These are phyloP conservation scores for Muschampia plurimacula DNA, from an alignment of 2,888 invertebrate genomes.

Conservation along the genomic window DNA sequence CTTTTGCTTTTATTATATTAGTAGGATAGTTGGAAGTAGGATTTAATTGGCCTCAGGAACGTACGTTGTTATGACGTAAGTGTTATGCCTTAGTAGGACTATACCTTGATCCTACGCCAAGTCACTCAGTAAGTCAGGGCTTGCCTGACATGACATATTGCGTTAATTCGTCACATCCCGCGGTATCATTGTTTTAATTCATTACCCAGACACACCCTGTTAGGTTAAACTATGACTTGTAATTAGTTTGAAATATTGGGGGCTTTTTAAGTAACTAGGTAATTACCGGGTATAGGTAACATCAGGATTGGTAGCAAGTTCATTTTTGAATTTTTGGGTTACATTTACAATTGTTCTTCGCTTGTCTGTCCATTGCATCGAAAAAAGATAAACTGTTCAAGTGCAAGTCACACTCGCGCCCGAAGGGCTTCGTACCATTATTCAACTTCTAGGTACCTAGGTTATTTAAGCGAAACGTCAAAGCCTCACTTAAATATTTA, in stretches of 20 bases:
- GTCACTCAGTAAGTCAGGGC: constrained; percentile 57
- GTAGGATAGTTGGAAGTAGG: no score
- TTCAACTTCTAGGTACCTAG: no score
- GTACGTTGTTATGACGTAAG: not conserved
- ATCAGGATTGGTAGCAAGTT: not conserved
- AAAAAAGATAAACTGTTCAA: no score
- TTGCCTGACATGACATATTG: constrained; percentile 71
- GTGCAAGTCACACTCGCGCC: no score
- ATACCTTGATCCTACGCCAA: constrained; percentile 40
- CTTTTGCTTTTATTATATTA: no score
- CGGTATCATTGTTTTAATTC: constrained; percentile 68
- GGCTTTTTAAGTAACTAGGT: constrained; percentile 23
- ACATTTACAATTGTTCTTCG: no score
- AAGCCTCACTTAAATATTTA: no score
- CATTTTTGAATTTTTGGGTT: no score
- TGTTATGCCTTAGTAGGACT: not conserved
- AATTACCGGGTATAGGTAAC: not conserved
- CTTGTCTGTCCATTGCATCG: no score
- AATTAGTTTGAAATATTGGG: constrained; percentile 52
- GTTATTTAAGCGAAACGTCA: no score
- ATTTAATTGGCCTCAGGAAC: no score
- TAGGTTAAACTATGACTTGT: constrained; percentile 54
- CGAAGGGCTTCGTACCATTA: no score
- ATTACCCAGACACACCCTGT: constrained; percentile 65
- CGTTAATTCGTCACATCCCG: constrained; percentile 72